Percentiles rank a stretch among this genome's conserved stretches.
These are phyloP conservation scores for Galleria mellonella DNA, from an alignment of 1,140 invertebrate genomes.

Conservation along the genomic window DNA sequence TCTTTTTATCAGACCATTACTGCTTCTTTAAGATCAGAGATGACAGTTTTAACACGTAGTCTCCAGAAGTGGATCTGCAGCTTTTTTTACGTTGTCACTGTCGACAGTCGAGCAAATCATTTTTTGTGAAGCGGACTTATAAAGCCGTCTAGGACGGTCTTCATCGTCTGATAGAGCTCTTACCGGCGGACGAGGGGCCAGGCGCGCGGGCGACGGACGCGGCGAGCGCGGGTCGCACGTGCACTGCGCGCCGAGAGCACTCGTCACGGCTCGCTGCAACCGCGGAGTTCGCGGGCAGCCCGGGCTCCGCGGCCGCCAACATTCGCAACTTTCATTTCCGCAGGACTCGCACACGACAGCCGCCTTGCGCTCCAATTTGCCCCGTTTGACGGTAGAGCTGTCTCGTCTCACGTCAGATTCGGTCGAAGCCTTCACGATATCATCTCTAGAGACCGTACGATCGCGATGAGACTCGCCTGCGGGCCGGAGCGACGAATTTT, in stretches of 20 bases:
- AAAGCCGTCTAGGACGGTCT: constrained; percentile 36
- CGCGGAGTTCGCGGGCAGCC: constrained; percentile 21
- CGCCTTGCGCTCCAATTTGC: constrained; percentile 34
- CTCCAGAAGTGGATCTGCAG: constrained; percentile 47
- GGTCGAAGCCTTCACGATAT: constrained; percentile 4
- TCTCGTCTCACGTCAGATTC: neutral
- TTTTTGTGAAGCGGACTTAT: constrained; percentile 42
- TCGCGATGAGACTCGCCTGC: constrained; percentile 1
- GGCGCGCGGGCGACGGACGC: constrained; percentile 28
- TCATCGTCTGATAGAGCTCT: constrained; percentile 46
- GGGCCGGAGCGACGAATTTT: constrained; percentile 17
- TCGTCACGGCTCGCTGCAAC: constrained; percentile 6
- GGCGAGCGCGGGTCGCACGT: constrained; percentile 36
- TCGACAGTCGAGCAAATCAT: constrained; percentile 25
- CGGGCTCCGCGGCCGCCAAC: too few relatives aligned
- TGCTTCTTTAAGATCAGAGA: neutral
- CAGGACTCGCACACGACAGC: constrained; percentile 39
- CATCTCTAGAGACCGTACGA: constrained; percentile 12
- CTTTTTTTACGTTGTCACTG: constrained; percentile 12
- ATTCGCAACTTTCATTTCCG: constrained; percentile 22
- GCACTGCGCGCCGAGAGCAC: constrained; percentile 17
- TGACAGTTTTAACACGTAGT: constrained; percentile 43
- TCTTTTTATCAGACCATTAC: neutral
- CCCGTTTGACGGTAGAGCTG: constrained; percentile 12
- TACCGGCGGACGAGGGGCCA: constrained; percentile 19